These are phyloP conservation scores for Holothuria glaberrima DNA, from an alignment of 35 echinoderm and acorn worm species.

Conservation along the genomic window DNA sequence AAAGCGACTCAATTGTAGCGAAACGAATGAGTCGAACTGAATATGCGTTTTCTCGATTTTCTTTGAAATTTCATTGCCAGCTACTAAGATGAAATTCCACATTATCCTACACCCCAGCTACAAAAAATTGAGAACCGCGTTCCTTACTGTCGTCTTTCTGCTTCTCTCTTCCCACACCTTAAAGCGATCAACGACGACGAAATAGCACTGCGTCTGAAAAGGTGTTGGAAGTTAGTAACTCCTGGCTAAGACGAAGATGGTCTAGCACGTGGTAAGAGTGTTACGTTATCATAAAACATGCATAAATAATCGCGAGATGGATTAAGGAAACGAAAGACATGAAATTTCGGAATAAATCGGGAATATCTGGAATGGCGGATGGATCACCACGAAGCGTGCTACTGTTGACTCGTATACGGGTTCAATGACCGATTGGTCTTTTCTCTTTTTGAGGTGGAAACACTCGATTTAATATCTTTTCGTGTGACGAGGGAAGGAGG, in stretches of 20 bases:
- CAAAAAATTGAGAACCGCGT: neutral
- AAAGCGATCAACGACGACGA: slow-evolving; percentile 23
- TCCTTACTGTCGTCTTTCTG: slow-evolving; percentile 4
- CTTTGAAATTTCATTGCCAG: no score
- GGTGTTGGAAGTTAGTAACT: slow-evolving; percentile 32
- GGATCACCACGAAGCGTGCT: neutral
- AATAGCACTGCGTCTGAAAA: slow-evolving; percentile 9
- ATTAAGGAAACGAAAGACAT: slow-evolving; percentile 3
- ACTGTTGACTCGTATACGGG: neutral
- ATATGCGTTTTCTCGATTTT: no score
- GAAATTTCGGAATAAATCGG: slow-evolving; percentile 15
- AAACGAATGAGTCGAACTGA: no score
- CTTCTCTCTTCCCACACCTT: slow-evolving; percentile 4
- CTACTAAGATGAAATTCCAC: no score
- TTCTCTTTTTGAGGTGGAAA: neutral
- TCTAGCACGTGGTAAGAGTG: slow-evolving; percentile 18
- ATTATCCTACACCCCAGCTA: no score
- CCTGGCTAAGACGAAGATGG: slow-evolving; percentile 35
- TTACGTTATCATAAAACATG: slow-evolving; percentile 51
- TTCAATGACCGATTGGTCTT: slow-evolving; percentile 25
- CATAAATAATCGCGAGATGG: slow-evolving; percentile 26
- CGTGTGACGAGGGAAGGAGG: no score
- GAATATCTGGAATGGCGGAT: slow-evolving; percentile 11
- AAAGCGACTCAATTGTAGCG: no score
- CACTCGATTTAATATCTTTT: no score